These are phyloP conservation scores for Odontesthes bonariensis DNA, from an alignment of 2,113 vertebrate genomes.

Conservation along the genomic window DNA sequence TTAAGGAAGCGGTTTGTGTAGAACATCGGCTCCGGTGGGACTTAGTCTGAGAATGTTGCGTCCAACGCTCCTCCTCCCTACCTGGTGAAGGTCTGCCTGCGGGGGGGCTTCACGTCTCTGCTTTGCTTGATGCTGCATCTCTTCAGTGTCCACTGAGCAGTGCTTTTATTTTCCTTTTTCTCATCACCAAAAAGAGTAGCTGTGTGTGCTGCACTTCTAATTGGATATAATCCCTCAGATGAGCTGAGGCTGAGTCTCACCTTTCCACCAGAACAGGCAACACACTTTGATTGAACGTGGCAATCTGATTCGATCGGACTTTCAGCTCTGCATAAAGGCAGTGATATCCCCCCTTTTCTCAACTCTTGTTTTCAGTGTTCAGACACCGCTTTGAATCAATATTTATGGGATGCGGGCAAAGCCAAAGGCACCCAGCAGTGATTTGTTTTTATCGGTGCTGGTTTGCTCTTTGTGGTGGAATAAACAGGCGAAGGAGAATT, in stretches of 20 bases:
- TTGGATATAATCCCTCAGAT: constrained; percentile 1
- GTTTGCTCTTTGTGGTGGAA: constrained; percentile 1
- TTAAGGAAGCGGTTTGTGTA: constrained; percentile 24
- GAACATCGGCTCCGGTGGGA: constrained; percentile 28
- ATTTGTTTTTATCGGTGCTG: constrained; percentile 21
- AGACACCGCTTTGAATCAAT: not conserved
- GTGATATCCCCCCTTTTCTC: not conserved
- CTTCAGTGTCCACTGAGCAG: constrained; percentile 32
- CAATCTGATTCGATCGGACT: too few species aligned
- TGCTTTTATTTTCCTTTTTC: constrained; percentile 7
- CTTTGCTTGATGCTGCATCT: constrained; percentile 51
- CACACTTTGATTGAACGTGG: not conserved
- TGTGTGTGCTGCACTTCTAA: not conserved
- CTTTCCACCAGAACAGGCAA: not conserved
- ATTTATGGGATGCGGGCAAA: not conserved
- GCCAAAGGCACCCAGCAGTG: constrained; percentile 13
- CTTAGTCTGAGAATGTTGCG: constrained; percentile 29
- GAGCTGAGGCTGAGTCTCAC: not conserved
- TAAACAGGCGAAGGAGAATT: constrained; percentile 10
- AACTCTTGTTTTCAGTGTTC: constrained; percentile 14
- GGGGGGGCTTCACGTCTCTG: constrained; percentile 30
- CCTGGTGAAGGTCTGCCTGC: constrained; percentile 50
- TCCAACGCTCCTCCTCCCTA: constrained; percentile 34
- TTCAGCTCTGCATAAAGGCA: not conserved
- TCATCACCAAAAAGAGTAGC: not conserved